Conservation (phyloP, 2,888 invertebrate genomes). For the Hyposoter dolosus region DNA sequence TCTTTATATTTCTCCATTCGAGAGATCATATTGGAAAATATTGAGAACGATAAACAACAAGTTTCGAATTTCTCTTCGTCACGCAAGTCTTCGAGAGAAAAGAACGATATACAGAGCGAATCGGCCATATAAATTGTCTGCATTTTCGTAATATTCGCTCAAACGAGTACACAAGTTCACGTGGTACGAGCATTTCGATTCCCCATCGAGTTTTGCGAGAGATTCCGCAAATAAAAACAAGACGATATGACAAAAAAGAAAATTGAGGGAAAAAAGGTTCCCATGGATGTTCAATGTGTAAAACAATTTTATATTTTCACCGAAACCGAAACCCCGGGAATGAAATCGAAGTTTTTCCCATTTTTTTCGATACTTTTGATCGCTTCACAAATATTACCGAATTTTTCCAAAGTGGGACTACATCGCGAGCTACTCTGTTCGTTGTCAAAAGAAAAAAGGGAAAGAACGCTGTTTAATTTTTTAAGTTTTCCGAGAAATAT, state of each 20-base stretch:
- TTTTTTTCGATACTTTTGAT: too few species aligned
- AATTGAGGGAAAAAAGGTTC: background rate
- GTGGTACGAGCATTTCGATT: slow-evolving; percentile 54
- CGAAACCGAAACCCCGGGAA: too few species aligned
- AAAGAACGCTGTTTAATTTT: too few species aligned
- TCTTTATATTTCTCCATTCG: slow-evolving; percentile 39
- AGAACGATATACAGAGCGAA: slow-evolving; percentile 46
- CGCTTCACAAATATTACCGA: too few species aligned
- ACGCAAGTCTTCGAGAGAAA: slow-evolving; percentile 47
- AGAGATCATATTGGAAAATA: slow-evolving; percentile 68
- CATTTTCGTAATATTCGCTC: slow-evolving; percentile 47
- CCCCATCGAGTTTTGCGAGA: slow-evolving; percentile 33
- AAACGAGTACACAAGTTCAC: slow-evolving; percentile 63
- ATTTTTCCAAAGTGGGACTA: too few species aligned
- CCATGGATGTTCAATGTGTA: background rate
- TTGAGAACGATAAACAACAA: slow-evolving; percentile 68
- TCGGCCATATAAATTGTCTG: slow-evolving; percentile 47
- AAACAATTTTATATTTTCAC: background rate
- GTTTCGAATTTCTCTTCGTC: slow-evolving; percentile 69
- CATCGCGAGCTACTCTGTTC: too few species aligned
- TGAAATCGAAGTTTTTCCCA: too few species aligned
- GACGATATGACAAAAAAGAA: background rate
- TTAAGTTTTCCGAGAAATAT: too few species aligned
- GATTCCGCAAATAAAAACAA: background rate
- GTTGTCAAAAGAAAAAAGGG: too few species aligned